Evolutionary conservation across 2,797 vertebrate genomes (phyloP).

Genomic region (Phyllotis vaccarum): DNA sequence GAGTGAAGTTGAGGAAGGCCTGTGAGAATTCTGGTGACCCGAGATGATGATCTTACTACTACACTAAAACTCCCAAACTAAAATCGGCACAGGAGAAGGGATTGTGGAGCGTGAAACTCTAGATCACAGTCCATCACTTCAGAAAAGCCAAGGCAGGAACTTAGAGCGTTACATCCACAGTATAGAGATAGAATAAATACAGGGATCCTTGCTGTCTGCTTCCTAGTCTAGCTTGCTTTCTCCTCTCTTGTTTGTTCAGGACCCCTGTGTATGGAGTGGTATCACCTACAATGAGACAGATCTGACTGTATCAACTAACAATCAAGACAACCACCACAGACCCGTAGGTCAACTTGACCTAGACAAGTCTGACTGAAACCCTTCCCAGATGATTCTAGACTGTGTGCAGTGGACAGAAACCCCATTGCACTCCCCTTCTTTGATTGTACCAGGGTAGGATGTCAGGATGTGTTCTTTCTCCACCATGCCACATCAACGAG

Average conservation of each 20-base stretch:
- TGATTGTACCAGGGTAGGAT: background rate
- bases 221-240: background rate
- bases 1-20: background rate
- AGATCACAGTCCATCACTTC: background rate
- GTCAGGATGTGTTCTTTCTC: background rate
- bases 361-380: background rate
- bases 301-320: background rate
- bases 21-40: background rate
- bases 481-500: background rate
- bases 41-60: too few relatives aligned
- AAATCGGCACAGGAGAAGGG: background rate
- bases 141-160: background rate
- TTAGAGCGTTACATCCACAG: background rate
- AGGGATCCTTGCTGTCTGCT: background rate
- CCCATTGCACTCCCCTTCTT: background rate
- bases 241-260: background rate
- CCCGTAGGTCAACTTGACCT: background rate
- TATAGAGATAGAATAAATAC: too few relatives aligned
- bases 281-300: background rate
- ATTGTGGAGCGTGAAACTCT: too few relatives aligned
- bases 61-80: background rate
- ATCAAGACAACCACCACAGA: background rate
- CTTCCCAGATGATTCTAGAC: background rate
- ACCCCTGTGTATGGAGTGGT: background rate
- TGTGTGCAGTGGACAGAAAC: background rate